These are phyloP conservation scores for Heterodera filipjevi DNA, from an alignment of 2,888 invertebrate species.

Conservation along the genomic window DNA sequence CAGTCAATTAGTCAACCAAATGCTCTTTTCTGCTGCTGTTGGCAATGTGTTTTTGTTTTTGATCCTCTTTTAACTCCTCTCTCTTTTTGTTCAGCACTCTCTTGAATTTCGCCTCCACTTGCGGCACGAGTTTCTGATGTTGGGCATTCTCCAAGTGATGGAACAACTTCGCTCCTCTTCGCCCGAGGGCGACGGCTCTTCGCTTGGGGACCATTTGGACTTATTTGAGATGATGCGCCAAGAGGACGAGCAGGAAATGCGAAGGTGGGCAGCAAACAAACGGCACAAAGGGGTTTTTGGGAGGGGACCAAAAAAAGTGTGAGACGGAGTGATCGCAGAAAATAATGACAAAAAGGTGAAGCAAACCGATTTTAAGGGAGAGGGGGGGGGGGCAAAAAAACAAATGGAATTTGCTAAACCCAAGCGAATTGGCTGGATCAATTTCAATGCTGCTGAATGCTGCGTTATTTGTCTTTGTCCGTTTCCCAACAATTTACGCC, in stretches of 20 bases:
- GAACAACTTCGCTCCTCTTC: constrained; percentile 77
- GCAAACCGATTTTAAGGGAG: too few species aligned
- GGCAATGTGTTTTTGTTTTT: background rate
- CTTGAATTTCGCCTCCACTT: constrained; percentile 91
- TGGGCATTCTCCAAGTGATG: constrained; percentile 92
- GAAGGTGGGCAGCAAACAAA: constrained; percentile 71
- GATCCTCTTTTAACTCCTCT: background rate
- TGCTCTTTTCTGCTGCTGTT: too few species aligned
- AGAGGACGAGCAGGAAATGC: constrained; percentile 92
- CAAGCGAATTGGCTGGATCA: too few species aligned
- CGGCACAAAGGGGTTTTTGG: background rate
- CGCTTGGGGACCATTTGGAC: constrained; percentile 78
- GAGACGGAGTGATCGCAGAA: too few species aligned
- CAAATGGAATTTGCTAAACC: too few species aligned
- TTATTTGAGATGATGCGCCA: constrained; percentile 93
- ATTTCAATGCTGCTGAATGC: too few species aligned
- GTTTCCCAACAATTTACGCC: background rate
- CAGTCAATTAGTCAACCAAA: too few species aligned
- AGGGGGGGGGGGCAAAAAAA: too few species aligned
- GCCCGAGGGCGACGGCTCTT: constrained; percentile 44
- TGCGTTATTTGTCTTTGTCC: too few species aligned
- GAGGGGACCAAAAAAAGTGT: background rate
- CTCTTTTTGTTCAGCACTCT: constrained; percentile 68
- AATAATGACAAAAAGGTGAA: too few species aligned
- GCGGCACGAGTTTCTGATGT: constrained; percentile 91